Evolutionary conservation across 2,888 invertebrate genomes (phyloP).

Genomic region (Cephus pulcher): DNA sequence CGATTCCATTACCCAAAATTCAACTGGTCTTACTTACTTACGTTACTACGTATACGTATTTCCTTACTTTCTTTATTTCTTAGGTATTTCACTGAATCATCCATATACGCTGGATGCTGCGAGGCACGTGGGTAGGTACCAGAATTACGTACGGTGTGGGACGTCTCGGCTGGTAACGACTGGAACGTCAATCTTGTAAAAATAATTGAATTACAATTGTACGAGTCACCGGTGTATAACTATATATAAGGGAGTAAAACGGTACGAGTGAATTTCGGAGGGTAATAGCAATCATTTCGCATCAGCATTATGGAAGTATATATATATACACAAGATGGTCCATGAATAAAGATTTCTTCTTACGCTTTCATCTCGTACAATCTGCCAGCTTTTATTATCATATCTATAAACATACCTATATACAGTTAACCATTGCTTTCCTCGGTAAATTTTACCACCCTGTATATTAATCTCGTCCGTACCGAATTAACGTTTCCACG

Average conservation of each 20-base stretch:
- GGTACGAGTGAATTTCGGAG: conserved; percentile 16
- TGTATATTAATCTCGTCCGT: background rate
- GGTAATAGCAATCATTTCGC: conserved; percentile 19
- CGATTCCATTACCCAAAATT: background rate
- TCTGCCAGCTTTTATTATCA: no score
- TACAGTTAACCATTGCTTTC: background rate
- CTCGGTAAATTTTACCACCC: background rate
- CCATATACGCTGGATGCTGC: background rate
- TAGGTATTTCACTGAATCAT: background rate
- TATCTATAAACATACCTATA: no score
- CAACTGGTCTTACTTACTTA: no score
- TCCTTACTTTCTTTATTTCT: background rate
- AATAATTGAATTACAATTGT: conserved; percentile 23
- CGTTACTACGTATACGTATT: background rate
- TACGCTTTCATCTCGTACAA: background rate
- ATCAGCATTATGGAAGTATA: conserved; percentile 8
- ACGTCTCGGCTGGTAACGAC: conserved; percentile 13
- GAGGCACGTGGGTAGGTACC: background rate
- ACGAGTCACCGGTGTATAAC: conserved; percentile 11
- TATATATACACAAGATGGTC: background rate
- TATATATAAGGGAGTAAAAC: background rate
- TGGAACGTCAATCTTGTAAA: conserved; percentile 22
- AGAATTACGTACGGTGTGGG: background rate
- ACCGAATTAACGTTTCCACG: background rate
- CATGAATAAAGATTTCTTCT: background rate